These are phyloP conservation scores for Phylloscopus trochiloides DNA, from an alignment of 2,113 vertebrate species.

Conservation along the genomic window DNA sequence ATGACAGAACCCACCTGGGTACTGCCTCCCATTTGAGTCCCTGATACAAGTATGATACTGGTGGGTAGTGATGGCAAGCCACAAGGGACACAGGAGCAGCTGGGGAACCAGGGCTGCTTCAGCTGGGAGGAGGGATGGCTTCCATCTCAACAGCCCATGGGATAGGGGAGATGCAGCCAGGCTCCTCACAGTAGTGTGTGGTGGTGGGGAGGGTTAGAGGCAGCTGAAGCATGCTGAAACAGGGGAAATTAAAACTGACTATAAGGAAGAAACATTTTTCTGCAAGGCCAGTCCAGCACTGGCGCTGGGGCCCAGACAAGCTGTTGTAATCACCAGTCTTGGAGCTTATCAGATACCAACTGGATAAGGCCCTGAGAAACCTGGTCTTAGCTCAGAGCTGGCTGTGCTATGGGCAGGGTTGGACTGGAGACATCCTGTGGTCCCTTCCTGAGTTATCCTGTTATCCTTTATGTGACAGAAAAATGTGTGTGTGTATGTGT, in stretches of 20 bases:
- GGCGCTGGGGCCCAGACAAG: fast-evolving
- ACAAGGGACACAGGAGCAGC: fast-evolving
- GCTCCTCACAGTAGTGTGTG: not conserved
- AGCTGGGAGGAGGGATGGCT: not conserved
- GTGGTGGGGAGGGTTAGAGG: not conserved
- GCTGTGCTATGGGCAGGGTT: not conserved
- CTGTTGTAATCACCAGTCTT: not conserved
- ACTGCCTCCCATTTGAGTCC: not conserved
- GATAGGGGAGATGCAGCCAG: not conserved
- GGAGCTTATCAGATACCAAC: fast-evolving
- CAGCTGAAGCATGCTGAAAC: not conserved
- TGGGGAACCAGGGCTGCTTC: fast-evolving
- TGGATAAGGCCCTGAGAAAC: not conserved
- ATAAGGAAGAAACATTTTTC: fast-evolving
- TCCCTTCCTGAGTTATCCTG: not conserved
- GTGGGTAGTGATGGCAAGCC: not conserved
- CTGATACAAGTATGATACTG: not conserved
- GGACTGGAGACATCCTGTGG: not conserved
- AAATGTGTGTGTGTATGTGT: not conserved
- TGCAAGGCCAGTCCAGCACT: not conserved
- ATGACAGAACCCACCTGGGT: not conserved
- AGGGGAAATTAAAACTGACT: not conserved
- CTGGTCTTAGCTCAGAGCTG: not conserved
- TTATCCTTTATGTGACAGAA: not conserved
- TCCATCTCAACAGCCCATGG: fast-evolving